Conservation (phyloP, 2,797 vertebrate genomes). For the Dallia pectoralis region DNA sequence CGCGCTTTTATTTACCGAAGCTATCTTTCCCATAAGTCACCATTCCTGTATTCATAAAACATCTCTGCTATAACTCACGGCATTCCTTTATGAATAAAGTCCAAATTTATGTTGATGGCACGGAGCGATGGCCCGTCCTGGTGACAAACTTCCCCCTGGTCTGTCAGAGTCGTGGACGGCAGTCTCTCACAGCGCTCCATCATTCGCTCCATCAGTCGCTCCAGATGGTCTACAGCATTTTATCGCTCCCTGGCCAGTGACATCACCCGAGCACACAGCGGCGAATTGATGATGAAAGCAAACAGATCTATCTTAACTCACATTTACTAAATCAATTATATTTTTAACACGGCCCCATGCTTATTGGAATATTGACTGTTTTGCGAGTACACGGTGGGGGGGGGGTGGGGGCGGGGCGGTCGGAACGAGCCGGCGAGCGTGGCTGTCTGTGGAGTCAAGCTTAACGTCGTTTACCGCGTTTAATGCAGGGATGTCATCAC, state of each 20-base stretch:
- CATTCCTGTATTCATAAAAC: slow-evolving; percentile 97
- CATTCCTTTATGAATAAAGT: slow-evolving; percentile 84
- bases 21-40: slow-evolving; percentile 91
- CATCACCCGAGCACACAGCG: slow-evolving; percentile 90
- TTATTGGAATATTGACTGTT: slow-evolving; percentile 99
- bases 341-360: slow-evolving; percentile 89
- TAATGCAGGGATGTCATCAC: slow-evolving; percentile 97
- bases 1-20: slow-evolving; percentile 87
- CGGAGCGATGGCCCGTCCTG: slow-evolving; percentile 90
- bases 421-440: slow-evolving; percentile 1
- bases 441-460: slow-evolving; percentile 42
- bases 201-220: slow-evolving; percentile 88
- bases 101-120: slow-evolving; percentile 96
- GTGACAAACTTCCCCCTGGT: slow-evolving; percentile 89
- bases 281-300: slow-evolving; percentile 99
- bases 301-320: slow-evolving; percentile 99
- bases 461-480: slow-evolving; percentile 97
- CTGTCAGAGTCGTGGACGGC: slow-evolving; percentile 78
- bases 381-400: slow-evolving; percentile 56
- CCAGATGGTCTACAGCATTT: slow-evolving; percentile 93
- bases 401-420: neutral
- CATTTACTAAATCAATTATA: slow-evolving; percentile 99
- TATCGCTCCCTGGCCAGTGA: slow-evolving; percentile 96
- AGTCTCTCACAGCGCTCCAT: slow-evolving; percentile 84
- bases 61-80: slow-evolving; percentile 72